Base-by-base conservation (phyloP, 2,113 vertebrate genomes). In the Blennius ocellaris region DNA sequence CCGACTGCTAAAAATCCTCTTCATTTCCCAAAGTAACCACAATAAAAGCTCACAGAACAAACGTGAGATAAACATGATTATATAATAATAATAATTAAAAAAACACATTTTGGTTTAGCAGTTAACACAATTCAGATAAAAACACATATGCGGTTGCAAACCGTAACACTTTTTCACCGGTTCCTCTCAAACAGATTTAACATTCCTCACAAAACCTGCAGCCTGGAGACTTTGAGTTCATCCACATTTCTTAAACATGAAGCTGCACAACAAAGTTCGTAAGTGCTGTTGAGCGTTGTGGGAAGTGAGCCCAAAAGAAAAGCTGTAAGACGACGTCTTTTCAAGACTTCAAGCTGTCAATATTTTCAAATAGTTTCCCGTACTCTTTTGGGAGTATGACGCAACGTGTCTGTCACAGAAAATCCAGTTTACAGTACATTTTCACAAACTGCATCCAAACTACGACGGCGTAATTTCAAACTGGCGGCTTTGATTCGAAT, bases 351-450 rank as follows among this genome's bases (percentile, higher is more conserved):
- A 82, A 48, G 39, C 67, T 72, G 80, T 79, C 78, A 79, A 73
- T 82, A 84, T 70, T 71, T 79, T 86, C 40, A 84, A 73, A 81
- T 47, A 60, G 3, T 72, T 74, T 52, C 60, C 60, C 67, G 48
- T 39, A 15, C 56, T 50, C 59, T 64, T 9, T 70, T 59, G 58
- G 61, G 30, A 71, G 57, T 45, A 38, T 11, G 79, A 74, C 67
- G 56, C 64, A 49, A 54, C 40, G 37, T 67, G 67, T 68, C 85
- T 84, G 78, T 83, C 89, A 91, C 88, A 87, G 81, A 65, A 55
- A 70, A 70, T 82, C 73, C 87, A 83, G 60, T 87, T 90, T 88
- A 92, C 88, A 92, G 89, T 92, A 90, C 88, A 73, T 73, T 49
- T 56, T 73, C 52, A 72, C 64, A 71, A 83, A 89, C 78, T 76